Evolutionary conservation across 2,113 vertebrate genomes (phyloP), one percentile per base, ranked within the genome.

Genomic region (Actinemys pallida): DNA sequence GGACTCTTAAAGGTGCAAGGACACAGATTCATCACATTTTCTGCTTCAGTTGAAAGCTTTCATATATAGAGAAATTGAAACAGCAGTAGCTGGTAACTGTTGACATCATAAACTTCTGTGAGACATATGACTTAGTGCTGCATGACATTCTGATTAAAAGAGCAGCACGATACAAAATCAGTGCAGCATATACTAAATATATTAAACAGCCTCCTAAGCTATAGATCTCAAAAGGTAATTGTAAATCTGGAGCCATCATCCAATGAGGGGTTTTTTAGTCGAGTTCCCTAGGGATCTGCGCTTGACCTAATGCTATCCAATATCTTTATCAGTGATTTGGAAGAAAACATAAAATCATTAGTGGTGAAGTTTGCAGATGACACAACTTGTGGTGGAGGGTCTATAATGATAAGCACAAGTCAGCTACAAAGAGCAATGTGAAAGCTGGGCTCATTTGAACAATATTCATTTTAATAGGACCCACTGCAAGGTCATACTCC

Each of bases 381-480:
- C 17, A 42, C 75, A 87, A 81, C 76, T 39, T 69, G 75, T 14
- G 52, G 62, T 2, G 14, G 54, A 92, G 24, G 47, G 16, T n/a
- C 10, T n/a, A 25, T 8, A 29, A 52, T 8, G 35, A 39, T 17
- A 20, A 56, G 81, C 11, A 54, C 52, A 56, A 17, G n/a, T 56
- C 22, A 47, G 11, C 81, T 75, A 83, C 83, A 45, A 86, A 90
- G 3, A 9, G 4, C 3, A 14, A 47, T 83, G 62, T 72, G 69
- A 86, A 90, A 50, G 47, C 54, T 1, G 4, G 72, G 25, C 2
- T 29, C 3, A 12, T 76, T 54, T 22, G 27, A 47, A 76, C 78
- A 90, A 27, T 2, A 14, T 11, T 10, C 4, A 9, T 65, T 0
- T 0, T 57, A 45, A 16, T n/a, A 82, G n/a, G 31, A 81, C 25